These are phyloP conservation scores for Callipepla squamata DNA, from an alignment of 2,113 vertebrate genomes.

Conservation along the genomic window DNA sequence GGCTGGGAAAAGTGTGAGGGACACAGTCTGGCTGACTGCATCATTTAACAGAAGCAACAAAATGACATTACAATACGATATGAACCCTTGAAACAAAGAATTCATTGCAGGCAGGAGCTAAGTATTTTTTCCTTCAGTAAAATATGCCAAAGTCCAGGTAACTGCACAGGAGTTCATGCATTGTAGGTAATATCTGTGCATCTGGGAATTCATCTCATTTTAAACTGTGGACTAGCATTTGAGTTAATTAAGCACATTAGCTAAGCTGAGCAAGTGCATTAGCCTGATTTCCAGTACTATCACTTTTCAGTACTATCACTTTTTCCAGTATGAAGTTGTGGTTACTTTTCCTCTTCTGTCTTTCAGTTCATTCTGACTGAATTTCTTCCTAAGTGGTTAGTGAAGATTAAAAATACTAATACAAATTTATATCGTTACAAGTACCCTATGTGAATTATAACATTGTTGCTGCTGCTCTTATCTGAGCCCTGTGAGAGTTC, in stretches of 20 bases:
- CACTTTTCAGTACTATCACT: not conserved
- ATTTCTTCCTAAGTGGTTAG: not conserved
- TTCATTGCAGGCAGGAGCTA: not conserved
- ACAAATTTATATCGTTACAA: not conserved
- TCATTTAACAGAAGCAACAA: not conserved
- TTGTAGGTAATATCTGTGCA: not conserved
- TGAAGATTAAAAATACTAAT: not conserved
- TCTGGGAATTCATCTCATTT: not conserved
- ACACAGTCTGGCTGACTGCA: not conserved
- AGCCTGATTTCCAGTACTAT: not conserved
- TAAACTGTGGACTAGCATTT: not conserved
- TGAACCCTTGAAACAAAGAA: not conserved
- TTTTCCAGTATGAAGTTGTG: not conserved
- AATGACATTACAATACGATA: not conserved
- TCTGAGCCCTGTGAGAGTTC: not conserved
- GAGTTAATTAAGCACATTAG: not conserved
- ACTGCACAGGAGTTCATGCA: not conserved
- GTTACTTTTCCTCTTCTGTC: not conserved
- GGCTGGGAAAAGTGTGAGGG: fast-evolving
- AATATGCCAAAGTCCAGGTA: fast-evolving
- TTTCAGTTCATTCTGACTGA: not conserved
- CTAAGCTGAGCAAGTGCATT: not conserved
- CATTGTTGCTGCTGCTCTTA: not conserved
- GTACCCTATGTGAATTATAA: not conserved
- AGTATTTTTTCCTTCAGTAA: not conserved